A percentile compares a stretch with the other conserved stretches of the same genome.
Evolutionary conservation across 2,888 invertebrate species (phyloP).

Genomic region (Drosophila limbata): DNA sequence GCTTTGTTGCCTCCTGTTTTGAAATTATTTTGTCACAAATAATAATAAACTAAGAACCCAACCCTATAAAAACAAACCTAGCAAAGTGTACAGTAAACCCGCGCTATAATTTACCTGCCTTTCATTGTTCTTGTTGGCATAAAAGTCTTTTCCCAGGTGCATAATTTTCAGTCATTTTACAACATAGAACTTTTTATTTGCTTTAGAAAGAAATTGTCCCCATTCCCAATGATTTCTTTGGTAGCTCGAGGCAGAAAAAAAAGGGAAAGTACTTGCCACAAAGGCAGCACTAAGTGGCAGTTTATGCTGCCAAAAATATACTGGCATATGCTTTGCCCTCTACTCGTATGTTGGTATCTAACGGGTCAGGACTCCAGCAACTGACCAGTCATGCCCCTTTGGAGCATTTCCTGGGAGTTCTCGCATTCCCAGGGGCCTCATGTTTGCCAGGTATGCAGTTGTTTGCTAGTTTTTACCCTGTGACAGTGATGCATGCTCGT

Average conservation of each 20-base stretch:
- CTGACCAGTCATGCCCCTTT: slow-evolving; percentile 37
- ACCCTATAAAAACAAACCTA: slow-evolving; percentile 6
- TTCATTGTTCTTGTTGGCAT: slow-evolving; percentile 21
- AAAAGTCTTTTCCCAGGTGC: slow-evolving; percentile 61
- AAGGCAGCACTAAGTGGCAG: slow-evolving; percentile 44
- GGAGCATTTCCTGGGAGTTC: slow-evolving; percentile 24
- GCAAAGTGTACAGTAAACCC: slow-evolving; percentile 2
- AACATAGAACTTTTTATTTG: slow-evolving; percentile 35
- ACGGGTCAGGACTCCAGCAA: slow-evolving; percentile 10
- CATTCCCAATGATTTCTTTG: neutral
- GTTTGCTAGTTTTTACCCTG: neutral
- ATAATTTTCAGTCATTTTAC: slow-evolving; percentile 65
- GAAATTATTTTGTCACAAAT: slow-evolving; percentile 58
- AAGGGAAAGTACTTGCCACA: slow-evolving; percentile 13
- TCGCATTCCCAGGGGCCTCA: slow-evolving; percentile 43
- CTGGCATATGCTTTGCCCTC: slow-evolving; percentile 42
- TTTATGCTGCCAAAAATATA: slow-evolving; percentile 43
- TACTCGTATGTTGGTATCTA: slow-evolving; percentile 21
- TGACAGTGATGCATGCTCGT: slow-evolving; percentile 57
- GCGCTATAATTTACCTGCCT: slow-evolving; percentile 52
- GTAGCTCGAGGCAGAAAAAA: slow-evolving; percentile 3
- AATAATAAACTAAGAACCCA: slow-evolving; percentile 26
- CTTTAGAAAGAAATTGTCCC: slow-evolving; percentile 4
- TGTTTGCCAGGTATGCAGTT: slow-evolving; percentile 15
- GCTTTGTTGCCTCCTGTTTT: slow-evolving; percentile 15